Evolutionary conservation across 2,888 invertebrate species (phyloP).

Genomic region (Nycteola revayana): DNA sequence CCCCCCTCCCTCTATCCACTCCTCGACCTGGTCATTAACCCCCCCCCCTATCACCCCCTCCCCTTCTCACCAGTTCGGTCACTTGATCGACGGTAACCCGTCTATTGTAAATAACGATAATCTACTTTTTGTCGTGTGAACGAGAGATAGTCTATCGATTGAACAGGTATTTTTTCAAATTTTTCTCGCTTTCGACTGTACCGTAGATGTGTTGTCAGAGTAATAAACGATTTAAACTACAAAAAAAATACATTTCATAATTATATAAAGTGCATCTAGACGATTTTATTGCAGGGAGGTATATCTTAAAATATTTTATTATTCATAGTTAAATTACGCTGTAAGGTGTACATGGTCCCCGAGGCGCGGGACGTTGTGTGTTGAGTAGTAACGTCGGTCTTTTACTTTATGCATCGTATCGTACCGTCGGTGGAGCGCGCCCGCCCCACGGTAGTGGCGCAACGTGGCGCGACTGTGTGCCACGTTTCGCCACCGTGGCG

Average conservation of each 20-base stretch:
- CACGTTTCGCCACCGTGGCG: slow-evolving; percentile 13
- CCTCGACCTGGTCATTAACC: slow-evolving; percentile 31
- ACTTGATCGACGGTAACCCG: slow-evolving; percentile 37
- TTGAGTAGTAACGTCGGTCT: slow-evolving; percentile 52
- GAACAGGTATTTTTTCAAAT: slow-evolving; percentile 81
- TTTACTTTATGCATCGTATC: slow-evolving; percentile 39
- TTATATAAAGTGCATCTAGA: slow-evolving; percentile 76
- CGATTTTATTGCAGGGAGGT: slow-evolving; percentile 77
- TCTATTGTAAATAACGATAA: slow-evolving; percentile 80
- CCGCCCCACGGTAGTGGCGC: slow-evolving; percentile 21
- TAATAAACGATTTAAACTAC: slow-evolving; percentile 75
- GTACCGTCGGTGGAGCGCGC: slow-evolving; percentile 34
- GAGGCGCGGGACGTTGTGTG: slow-evolving; percentile 57
- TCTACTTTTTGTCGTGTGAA: slow-evolving; percentile 80
- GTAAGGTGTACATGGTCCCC: slow-evolving; percentile 68
- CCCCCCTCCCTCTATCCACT: slow-evolving; percentile 31
- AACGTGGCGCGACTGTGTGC: slow-evolving; percentile 17
- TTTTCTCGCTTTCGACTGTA: slow-evolving; percentile 82
- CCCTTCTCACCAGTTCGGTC: slow-evolving; percentile 36
- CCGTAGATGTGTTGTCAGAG: slow-evolving; percentile 81
- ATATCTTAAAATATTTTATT: slow-evolving; percentile 77
- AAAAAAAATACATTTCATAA: slow-evolving; percentile 77
- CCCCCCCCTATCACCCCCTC: slow-evolving; percentile 31
- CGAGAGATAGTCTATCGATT: slow-evolving; percentile 78
- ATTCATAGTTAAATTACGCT: slow-evolving; percentile 77